These are phyloP conservation scores for Noctua janthe DNA, from an alignment of 2,888 invertebrate species.

Conservation along the genomic window DNA sequence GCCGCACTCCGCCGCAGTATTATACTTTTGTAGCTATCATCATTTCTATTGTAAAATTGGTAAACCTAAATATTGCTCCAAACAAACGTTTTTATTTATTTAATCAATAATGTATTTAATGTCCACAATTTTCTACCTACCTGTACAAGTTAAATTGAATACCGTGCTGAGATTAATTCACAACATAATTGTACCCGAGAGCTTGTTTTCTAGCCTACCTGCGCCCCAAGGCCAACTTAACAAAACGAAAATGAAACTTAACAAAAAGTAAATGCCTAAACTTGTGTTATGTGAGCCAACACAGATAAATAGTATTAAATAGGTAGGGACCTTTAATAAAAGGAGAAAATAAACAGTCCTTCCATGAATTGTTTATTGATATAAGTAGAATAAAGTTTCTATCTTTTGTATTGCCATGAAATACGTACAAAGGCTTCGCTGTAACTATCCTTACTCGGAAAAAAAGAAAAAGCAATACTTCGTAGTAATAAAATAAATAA, in stretches of 20 bases:
- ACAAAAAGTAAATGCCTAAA: not conserved
- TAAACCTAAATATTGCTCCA: no score
- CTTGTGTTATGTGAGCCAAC: not conserved
- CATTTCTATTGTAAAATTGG: no score
- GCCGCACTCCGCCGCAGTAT: no score
- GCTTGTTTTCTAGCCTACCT: not conserved
- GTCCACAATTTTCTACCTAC: not conserved
- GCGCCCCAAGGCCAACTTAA: not conserved
- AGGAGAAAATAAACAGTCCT: slow-evolving; percentile 1
- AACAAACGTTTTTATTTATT: no score
- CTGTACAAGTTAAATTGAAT: not conserved
- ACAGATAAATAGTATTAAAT: not conserved
- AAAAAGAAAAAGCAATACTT: slow-evolving; percentile 20
- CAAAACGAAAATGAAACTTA: not conserved
- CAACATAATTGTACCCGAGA: not conserved
- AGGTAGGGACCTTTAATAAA: not conserved
- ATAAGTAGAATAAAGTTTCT: not conserved
- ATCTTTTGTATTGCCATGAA: not conserved
- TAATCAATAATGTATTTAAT: not conserved
- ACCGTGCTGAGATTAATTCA: not conserved
- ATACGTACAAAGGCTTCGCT: slow-evolving; percentile 19
- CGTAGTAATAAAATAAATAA: slow-evolving; percentile 42
- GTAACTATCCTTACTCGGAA: not conserved
- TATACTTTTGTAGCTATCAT: no score
- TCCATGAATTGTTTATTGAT: not conserved